Conservation (phyloP, 2,888 invertebrate species). For the Lasius platythorax region DNA sequence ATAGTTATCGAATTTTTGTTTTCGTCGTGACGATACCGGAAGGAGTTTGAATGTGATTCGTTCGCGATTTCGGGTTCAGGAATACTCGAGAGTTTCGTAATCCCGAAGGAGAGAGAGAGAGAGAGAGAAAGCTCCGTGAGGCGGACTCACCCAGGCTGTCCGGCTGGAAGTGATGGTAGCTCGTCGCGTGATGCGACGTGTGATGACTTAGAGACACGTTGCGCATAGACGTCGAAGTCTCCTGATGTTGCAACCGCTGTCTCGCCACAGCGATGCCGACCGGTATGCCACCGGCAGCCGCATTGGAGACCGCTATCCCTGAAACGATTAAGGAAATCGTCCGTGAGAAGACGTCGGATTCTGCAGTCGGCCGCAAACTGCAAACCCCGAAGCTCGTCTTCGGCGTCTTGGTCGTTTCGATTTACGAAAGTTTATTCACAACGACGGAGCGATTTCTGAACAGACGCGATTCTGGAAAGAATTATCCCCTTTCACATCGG, state of each 20-base stretch:
- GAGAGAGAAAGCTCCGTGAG: too few species aligned
- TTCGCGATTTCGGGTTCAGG: too few species aligned
- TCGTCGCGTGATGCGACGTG: conserved; percentile 83
- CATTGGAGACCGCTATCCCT: conserved; percentile 83
- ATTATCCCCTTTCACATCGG: neutral
- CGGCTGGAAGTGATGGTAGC: conserved; percentile 84
- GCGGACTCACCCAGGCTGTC: conserved; percentile 81
- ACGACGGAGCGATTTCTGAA: neutral
- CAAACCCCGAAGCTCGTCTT: neutral
- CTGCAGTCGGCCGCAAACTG: neutral
- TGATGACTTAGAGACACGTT: conserved; percentile 84
- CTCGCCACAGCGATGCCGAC: conserved; percentile 95
- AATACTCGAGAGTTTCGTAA: neutral
- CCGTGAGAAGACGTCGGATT: neutral
- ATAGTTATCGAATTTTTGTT: neutral
- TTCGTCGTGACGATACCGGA: neutral
- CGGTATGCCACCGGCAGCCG: conserved; percentile 88
- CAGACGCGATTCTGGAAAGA: neutral
- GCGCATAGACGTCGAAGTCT: conserved; percentile 87
- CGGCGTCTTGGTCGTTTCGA: too few species aligned
- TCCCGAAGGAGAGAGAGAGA: neutral
- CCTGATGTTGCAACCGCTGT: conserved; percentile 91
- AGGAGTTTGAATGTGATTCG: neutral
- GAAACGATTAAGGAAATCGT: conserved; percentile 58
- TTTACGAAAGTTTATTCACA: neutral